phyloP scores from a whole-genome alignment of 2,888 invertebrate genomes.

The Dione juno region DNA sequence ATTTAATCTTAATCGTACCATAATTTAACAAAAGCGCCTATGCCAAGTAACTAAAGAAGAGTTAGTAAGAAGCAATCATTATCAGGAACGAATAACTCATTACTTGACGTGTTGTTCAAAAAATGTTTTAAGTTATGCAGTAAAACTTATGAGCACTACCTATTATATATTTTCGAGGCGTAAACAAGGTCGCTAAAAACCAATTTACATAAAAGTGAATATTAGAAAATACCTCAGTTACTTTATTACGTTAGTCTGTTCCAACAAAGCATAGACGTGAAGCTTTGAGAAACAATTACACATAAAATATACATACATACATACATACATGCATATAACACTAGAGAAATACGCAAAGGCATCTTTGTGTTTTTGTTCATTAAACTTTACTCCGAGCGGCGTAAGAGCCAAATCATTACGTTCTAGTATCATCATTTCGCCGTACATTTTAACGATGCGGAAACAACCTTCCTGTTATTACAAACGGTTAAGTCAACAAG shows the following conservation, averaged over 20 bases:
- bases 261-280: not conserved
- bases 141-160: slow-evolving; percentile 3
- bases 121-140: not conserved
- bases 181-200: slow-evolving; percentile 20
- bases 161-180: slow-evolving; percentile 7
- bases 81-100: not conserved
- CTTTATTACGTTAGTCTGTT: slow-evolving; percentile 1
- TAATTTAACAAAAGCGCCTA: slow-evolving; percentile 11
- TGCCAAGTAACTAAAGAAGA: not conserved
- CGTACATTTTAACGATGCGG: slow-evolving; percentile 57
- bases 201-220: slow-evolving; percentile 18
- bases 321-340: slow-evolving; percentile 40
- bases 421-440: slow-evolving; percentile 31
- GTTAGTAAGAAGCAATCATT: not conserved
- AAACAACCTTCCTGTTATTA: slow-evolving; percentile 66
- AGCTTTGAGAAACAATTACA: slow-evolving; percentile 41
- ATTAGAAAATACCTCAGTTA: slow-evolving; percentile 21
- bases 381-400: slow-evolving; percentile 46
- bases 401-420: slow-evolving; percentile 54
- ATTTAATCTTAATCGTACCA: slow-evolving; percentile 21
- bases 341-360: slow-evolving; percentile 13
- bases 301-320: slow-evolving; percentile 40
- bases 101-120: not conserved
- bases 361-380: not conserved
- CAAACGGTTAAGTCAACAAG: slow-evolving; percentile 56